These are phyloP conservation scores for Pangasianodon gigas DNA, from an alignment of 2,113 vertebrate genomes.

Conservation along the genomic window DNA sequence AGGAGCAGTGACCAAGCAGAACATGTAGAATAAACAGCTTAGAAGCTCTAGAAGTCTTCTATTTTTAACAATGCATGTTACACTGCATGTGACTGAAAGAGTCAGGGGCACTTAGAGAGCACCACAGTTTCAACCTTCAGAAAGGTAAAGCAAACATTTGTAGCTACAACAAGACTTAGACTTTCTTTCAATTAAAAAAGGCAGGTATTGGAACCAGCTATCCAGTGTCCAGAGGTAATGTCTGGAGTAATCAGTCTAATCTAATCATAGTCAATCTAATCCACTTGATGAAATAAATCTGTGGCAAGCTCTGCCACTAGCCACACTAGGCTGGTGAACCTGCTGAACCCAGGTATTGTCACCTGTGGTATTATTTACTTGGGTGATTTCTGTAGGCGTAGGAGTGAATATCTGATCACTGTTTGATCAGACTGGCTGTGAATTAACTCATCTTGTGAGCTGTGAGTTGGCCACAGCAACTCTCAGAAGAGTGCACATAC, in stretches of 20 bases:
- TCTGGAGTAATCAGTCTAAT: neutral
- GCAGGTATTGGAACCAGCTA: neutral
- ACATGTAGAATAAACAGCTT: neutral
- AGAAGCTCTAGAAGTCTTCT: neutral
- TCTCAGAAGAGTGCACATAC: no score
- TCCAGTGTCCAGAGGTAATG: neutral
- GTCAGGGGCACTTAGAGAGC: neutral
- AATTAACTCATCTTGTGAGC: neutral
- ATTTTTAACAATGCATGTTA: neutral
- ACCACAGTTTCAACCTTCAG: neutral
- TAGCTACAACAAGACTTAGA: neutral
- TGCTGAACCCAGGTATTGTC: neutral
- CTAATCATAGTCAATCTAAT: neutral
- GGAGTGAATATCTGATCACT: neutral
- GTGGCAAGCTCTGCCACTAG: neutral
- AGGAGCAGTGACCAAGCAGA: neutral
- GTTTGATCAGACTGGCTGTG: neutral
- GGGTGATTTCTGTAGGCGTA: neutral
- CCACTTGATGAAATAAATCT: neutral
- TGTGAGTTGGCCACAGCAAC: neutral
- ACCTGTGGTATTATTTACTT: neutral
- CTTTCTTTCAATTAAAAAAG: neutral
- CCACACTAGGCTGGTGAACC: neutral
- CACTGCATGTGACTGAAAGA: neutral
- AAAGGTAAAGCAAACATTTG: neutral